A percentile compares a stretch with the other conserved stretches of the same genome.
Evolutionary conservation across 1,140 invertebrate species (phyloP).

Genomic region (Drosophila triauraria): DNA sequence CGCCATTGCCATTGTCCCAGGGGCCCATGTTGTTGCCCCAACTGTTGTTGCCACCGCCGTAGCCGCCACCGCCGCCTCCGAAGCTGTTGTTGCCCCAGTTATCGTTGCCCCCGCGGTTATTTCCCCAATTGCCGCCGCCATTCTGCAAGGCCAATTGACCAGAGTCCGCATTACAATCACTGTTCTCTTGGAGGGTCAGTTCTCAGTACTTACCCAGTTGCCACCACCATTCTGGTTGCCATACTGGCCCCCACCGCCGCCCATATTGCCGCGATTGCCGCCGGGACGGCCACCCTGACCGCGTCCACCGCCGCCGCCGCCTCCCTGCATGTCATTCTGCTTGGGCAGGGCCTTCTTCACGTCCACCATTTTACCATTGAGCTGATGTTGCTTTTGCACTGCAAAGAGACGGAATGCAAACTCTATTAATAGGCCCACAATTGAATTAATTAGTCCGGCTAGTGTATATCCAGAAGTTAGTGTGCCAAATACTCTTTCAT

Average conservation of each 20-base stretch:
- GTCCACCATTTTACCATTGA: constrained; percentile 91
- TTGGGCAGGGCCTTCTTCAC: constrained; percentile 93
- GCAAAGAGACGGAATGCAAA: constrained; percentile 52
- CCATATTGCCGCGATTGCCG: constrained; percentile 69
- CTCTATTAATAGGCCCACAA: constrained; percentile 17
- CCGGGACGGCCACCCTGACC: constrained; percentile 65
- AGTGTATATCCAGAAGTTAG: neutral
- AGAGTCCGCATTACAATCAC: neutral
- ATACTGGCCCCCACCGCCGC: constrained; percentile 78
- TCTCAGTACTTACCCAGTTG: constrained; percentile 86
- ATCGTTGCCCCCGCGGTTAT: constrained; percentile 88
- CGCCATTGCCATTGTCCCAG: constrained; percentile 85
- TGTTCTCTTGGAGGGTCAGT: constrained; percentile 54
- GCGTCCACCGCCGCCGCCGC: constrained; percentile 63
- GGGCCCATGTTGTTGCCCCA: constrained; percentile 83
- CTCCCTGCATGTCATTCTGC: constrained; percentile 88
- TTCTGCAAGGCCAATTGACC: constrained; percentile 25
- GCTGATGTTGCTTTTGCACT: constrained; percentile 90
- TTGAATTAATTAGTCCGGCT: neutral
- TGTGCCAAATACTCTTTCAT: constrained; percentile 79
- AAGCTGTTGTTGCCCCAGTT: constrained; percentile 87
- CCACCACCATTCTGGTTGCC: constrained; percentile 85
- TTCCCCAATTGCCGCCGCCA: constrained; percentile 90
- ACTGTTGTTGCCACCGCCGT: constrained; percentile 74
- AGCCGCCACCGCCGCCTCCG: constrained; percentile 73